Percentiles rank a stretch among this genome's conserved stretches.
Evolutionary conservation across 2,888 invertebrate species (phyloP).

Genomic region (Orthosia incerta): DNA sequence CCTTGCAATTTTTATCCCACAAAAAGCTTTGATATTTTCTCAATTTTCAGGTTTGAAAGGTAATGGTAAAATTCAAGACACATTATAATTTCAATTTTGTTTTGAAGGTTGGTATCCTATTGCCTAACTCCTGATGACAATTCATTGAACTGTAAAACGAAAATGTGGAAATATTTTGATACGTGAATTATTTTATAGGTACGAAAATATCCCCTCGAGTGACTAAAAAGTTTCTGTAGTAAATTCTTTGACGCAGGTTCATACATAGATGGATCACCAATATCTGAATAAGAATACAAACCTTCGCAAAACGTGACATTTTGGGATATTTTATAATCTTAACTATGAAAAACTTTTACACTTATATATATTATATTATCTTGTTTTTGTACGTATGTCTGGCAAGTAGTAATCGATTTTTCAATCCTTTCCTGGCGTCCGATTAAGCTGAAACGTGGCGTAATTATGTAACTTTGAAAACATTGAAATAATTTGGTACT

Average conservation of each 20-base stretch:
- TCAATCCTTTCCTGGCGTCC: no score
- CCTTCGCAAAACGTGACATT: slow-evolving; percentile 47
- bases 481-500: no score
- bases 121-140: neutral
- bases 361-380: no score
- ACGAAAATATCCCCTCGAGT: neutral
- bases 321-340: neutral
- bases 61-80: slow-evolving; percentile 5
- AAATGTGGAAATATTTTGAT: slow-evolving; percentile 5
- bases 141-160: slow-evolving; percentile 11
- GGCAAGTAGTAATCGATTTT: no score
- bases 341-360: neutral
- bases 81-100: slow-evolving; percentile 2
- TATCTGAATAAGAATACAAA: slow-evolving; percentile 26
- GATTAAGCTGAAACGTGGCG: no score
- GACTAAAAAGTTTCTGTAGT: slow-evolving; percentile 8
- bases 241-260: neutral
- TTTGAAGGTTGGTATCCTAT: neutral
- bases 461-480: no score
- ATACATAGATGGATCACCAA: slow-evolving; percentile 1
- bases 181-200: neutral
- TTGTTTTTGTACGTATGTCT: no score
- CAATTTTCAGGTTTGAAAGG: neutral
- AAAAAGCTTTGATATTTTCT: neutral
- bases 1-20: no score